Evolutionary conservation across 1,140 invertebrate species (phyloP), one percentile per base, ranked within the genome.

Genomic region (Theocolax elegans): DNA sequence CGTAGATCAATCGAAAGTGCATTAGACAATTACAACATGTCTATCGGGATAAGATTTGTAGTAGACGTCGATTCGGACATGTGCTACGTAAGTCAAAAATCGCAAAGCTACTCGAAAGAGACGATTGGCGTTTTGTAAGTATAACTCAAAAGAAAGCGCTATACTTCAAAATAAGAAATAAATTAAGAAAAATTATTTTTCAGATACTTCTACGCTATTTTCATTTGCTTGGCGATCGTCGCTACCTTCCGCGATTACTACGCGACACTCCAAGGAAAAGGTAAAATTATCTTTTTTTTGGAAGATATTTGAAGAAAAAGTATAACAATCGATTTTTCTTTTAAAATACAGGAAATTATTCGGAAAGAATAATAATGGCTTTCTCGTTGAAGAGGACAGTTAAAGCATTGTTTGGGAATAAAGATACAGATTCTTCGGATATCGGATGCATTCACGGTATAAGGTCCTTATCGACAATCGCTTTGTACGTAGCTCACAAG

Each of bases 361-460:
- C 82, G 15, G 83, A 85, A 72, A 81, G 83, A 71, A 87, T 79
- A 75, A 87, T 79, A 71, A 85, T 79, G 86, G 87, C 86, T 75
- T 92, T 86, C 78, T 90, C 81, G 75, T 84, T 81, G 73, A 87
- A 74, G 79, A 83, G 84, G 71, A 89, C 78, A 65, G 68, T 77
- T 12, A 79, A 72, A 72, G 71, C 73, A 31, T 76, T 87, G 66
- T 75, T 85, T 56, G 78, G 77, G 46, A 72, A 76, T 59, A 75
- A 76, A 53, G 64, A 74, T 38, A 49, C 67, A 25, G 72, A 76
- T 77, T 58, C 73, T 29, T 86, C 85, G 48, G 89, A 90, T 69
- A 89, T 91, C 53, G 82, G 86, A 49, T 90, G 89, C 74, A 89
- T 92, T 60, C 88, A 92, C 69, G 88, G 91, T 9, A 83, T 92